These are phyloP conservation scores for Perca schrenkii DNA, from an alignment of 2,113 vertebrate species.

Conservation along the genomic window DNA sequence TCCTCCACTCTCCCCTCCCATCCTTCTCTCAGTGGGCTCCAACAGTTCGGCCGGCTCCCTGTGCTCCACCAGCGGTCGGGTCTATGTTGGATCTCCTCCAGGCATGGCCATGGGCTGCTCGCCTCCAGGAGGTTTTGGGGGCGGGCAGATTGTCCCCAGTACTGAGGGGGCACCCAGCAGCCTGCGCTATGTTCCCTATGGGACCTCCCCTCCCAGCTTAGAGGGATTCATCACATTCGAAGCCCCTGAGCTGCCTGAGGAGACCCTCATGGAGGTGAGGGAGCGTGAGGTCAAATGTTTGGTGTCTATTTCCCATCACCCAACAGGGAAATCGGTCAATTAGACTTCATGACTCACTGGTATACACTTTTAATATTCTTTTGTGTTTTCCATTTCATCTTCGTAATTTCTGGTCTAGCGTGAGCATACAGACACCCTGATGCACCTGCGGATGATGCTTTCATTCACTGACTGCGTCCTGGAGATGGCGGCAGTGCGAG, in stretches of 20 bases:
- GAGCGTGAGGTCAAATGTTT: background rate
- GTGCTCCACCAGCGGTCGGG: conserved; percentile 91
- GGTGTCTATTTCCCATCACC: background rate
- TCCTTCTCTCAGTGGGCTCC: conserved; percentile 88
- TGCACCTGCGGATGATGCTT: conserved; percentile 94
- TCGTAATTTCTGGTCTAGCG: conserved; percentile 79
- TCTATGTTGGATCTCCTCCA: conserved; percentile 92
- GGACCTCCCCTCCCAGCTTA: conserved; percentile 94
- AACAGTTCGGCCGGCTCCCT: conserved; percentile 94
- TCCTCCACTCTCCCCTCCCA: background rate
- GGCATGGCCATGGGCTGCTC: conserved; percentile 84
- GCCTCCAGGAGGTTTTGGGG: conserved; percentile 70
- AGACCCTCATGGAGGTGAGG: conserved; percentile 98
- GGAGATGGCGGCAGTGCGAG: conserved; percentile 91
- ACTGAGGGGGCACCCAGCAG: conserved; percentile 89
- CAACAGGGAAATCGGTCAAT: background rate
- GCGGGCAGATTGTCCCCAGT: conserved; percentile 67
- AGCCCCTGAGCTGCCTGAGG: conserved; percentile 96
- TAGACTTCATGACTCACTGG: background rate
- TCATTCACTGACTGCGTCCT: conserved; percentile 95
- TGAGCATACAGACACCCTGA: conserved; percentile 95
- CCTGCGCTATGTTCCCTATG: conserved; percentile 93
- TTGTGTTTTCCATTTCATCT: background rate
- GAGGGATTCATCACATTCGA: conserved; percentile 97
- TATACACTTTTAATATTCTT: background rate